phyloP scores from a whole-genome alignment of 2,113 vertebrate genomes.

The Planiliza haematocheilus region DNA sequence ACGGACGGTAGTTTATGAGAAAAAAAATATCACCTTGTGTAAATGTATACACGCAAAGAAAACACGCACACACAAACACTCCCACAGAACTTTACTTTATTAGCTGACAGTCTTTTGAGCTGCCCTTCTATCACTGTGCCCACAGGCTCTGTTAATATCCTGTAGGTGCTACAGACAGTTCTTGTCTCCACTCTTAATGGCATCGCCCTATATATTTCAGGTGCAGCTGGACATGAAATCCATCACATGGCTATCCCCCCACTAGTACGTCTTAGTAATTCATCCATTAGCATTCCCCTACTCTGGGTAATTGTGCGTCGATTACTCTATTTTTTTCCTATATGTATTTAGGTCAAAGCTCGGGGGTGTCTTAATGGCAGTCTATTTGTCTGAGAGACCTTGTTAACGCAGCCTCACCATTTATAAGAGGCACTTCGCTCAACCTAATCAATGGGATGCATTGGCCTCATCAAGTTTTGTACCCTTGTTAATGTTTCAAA shows the following conservation, averaged over 20 bases:
- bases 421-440: slow-evolving; percentile 71
- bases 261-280: slow-evolving; percentile 35
- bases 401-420: slow-evolving; percentile 65
- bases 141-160: slow-evolving; percentile 78
- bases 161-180: slow-evolving; percentile 58
- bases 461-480: slow-evolving; percentile 76
- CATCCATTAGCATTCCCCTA: slow-evolving; percentile 65
- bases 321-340: slow-evolving; percentile 57
- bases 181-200: slow-evolving; percentile 66
- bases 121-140: slow-evolving; percentile 68
- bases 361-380: slow-evolving; percentile 61
- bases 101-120: slow-evolving; percentile 75
- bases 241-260: slow-evolving; percentile 43
- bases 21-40: slow-evolving; percentile 42
- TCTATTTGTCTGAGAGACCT: slow-evolving; percentile 73
- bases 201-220: slow-evolving; percentile 64
- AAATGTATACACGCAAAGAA: slow-evolving; percentile 37
- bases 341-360: slow-evolving; percentile 68
- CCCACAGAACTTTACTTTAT: slow-evolving; percentile 66
- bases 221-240: slow-evolving; percentile 47
- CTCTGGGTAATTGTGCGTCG: slow-evolving; percentile 60
- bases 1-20: slow-evolving; percentile 63
- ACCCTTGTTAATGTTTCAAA: slow-evolving; percentile 65
- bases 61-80: slow-evolving; percentile 28
- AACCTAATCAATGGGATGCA: slow-evolving; percentile 75